Conservation (phyloP, 2,113 vertebrate species). For the Brachionichthys hirsutus region DNA sequence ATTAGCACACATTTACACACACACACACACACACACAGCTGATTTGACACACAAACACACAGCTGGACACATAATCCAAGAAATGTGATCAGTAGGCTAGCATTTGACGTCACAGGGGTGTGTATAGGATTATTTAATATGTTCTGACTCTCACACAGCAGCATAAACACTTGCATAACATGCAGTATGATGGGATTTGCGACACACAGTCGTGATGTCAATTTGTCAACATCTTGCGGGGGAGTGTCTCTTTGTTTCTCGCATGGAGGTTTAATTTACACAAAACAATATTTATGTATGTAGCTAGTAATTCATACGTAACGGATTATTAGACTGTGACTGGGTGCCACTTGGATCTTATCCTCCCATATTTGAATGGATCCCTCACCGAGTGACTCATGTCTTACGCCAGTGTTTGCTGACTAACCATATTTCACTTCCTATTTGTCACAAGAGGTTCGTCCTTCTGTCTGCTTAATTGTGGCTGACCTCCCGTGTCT, state of each 20-base stretch:
- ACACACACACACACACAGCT: conserved; percentile 27
- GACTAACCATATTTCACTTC: conserved; percentile 1
- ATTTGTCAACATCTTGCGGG: not conserved
- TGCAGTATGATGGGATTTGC: conserved; percentile 18
- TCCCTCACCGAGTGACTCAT: not conserved
- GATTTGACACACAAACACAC: conserved; percentile 62
- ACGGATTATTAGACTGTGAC: not conserved
- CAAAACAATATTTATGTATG: not conserved
- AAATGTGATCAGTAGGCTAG: conserved; percentile 54
- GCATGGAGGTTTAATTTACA: not conserved
- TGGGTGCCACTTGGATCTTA: too few species aligned
- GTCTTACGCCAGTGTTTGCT: not conserved
- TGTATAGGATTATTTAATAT: conserved; percentile 54
- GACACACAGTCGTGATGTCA: conserved; percentile 1
- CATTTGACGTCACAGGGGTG: conserved; percentile 43
- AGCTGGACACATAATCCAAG: conserved; percentile 61
- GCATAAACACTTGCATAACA: conserved; percentile 51
- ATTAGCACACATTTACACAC: conserved; percentile 39
- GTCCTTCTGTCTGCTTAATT: conserved; percentile 6
- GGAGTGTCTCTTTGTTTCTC: not conserved
- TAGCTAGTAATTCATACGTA: not conserved
- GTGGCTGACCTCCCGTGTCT: conserved; percentile 34
- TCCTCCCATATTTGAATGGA: too few species aligned
- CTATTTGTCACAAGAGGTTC: conserved; percentile 7
- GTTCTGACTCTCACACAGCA: conserved; percentile 36